A percentile compares a stretch with the other conserved stretches of the same genome.
phyloP scores from a whole-genome alignment of 1,140 invertebrate species.

The Hirudo medicinalis region DNA sequence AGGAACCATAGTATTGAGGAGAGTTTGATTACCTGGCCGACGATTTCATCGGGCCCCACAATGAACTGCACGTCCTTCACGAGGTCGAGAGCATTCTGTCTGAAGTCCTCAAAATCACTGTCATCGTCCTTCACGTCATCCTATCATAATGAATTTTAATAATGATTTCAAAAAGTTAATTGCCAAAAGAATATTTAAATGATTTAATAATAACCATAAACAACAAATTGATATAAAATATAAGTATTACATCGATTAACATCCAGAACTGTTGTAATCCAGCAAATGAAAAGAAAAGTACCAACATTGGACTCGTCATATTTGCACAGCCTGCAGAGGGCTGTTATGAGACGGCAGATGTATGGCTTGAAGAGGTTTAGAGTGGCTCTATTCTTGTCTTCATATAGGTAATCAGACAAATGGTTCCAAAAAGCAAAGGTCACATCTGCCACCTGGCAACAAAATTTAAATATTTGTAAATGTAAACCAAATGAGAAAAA shows the following conservation, averaged over 20 bases:
- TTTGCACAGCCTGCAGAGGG: conserved; percentile 71
- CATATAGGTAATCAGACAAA: conserved; percentile 82
- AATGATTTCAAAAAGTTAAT: not conserved
- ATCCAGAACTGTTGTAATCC: no score
- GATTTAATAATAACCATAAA: no score
- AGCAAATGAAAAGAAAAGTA: not conserved
- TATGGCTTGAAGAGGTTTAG: conserved; percentile 72
- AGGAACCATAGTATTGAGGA: not conserved
- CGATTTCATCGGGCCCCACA: conserved; percentile 76
- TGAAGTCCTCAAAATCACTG: conserved; percentile 75
- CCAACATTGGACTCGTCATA: conserved; percentile 49
- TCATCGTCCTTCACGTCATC: conserved; percentile 73
- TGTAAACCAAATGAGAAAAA: not conserved
- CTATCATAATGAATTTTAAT: conserved; percentile 36
- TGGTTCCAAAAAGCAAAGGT: conserved; percentile 95
- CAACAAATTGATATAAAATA: no score
- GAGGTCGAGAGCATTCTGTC: conserved; percentile 73
- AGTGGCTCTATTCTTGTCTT: conserved; percentile 63
- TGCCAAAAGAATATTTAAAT: no score
- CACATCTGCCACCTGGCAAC: conserved; percentile 73
- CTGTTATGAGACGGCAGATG: conserved; percentile 70
- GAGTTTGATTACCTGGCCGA: conserved; percentile 58
- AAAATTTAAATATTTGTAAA: not conserved
- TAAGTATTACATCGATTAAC: no score
- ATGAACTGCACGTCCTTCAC: conserved; percentile 97